Conservation (phyloP, 2,113 vertebrate genomes). For the Myrmecophaga tridactyla region DNA sequence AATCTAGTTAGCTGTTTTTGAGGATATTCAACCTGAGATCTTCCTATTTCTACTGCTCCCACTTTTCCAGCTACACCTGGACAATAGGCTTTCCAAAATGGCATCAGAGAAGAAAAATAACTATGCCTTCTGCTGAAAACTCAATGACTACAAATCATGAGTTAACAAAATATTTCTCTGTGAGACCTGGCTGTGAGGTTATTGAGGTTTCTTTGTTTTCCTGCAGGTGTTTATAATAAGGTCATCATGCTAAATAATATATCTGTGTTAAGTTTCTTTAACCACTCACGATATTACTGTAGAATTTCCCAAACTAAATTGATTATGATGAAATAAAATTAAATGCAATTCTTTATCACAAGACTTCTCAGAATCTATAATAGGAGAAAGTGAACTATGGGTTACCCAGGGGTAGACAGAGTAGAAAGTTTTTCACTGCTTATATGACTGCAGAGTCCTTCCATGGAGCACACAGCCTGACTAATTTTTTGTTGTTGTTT, state of each 20-base stretch:
- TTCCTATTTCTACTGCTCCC: not conserved
- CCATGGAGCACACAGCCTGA: no score
- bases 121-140: not conserved
- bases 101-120: not conserved
- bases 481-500: not conserved
- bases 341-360: not conserved
- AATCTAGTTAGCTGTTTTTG: not conserved
- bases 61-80: not conserved
- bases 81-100: not conserved
- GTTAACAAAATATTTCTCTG: not conserved
- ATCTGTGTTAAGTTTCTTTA: not conserved
- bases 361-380: not conserved
- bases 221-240: not conserved
- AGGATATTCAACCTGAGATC: not conserved
- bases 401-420: not conserved
- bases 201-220: not conserved
- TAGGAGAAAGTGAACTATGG: not conserved
- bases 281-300: not conserved
- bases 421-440: rapidly evolving
- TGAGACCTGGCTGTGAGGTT: not conserved
- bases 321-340: not conserved
- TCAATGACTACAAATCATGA: not conserved
- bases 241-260: not conserved
- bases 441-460: not conserved
- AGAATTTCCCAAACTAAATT: not conserved